Conservation (phyloP, 1,140 invertebrate genomes). For the Drosophila sulfurigaster region DNA sequence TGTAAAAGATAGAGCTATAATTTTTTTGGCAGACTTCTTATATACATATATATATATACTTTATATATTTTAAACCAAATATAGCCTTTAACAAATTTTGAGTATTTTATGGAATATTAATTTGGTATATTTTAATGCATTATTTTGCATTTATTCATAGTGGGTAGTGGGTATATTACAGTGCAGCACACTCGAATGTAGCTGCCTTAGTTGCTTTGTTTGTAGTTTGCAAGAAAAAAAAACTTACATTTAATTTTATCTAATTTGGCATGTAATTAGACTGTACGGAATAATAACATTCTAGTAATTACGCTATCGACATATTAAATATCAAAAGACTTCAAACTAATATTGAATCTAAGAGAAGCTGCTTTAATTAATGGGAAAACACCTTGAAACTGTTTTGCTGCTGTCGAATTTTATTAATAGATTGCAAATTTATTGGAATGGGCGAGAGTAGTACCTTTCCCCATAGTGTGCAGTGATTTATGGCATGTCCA, state of each 20-base stretch:
- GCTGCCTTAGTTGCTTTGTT: too few species aligned
- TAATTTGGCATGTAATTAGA: conserved; percentile 9
- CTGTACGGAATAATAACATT: neutral
- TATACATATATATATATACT: too few species aligned
- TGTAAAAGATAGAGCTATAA: too few species aligned
- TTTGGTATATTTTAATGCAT: too few species aligned
- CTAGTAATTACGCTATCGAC: neutral
- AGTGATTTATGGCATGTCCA: conserved; percentile 57
- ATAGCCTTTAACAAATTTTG: too few species aligned
- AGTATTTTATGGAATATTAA: too few species aligned
- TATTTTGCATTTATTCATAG: too few species aligned
- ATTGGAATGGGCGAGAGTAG: neutral
- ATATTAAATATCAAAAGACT: conserved; percentile 2
- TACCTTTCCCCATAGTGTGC: neutral
- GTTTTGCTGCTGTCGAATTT: neutral
- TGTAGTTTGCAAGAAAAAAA: neutral
- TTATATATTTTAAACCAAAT: too few species aligned
- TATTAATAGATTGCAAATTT: conserved; percentile 27
- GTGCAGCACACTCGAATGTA: too few species aligned
- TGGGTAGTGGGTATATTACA: too few species aligned
- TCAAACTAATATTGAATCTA: neutral
- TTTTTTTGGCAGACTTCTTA: too few species aligned
- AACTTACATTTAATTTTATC: neutral
- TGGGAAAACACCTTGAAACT: conserved; percentile 5
- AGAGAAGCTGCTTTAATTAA: conserved; percentile 9